Evolutionary conservation across 2,888 invertebrate genomes (phyloP).

Genomic region (Chalcosyrphus nemorum): DNA sequence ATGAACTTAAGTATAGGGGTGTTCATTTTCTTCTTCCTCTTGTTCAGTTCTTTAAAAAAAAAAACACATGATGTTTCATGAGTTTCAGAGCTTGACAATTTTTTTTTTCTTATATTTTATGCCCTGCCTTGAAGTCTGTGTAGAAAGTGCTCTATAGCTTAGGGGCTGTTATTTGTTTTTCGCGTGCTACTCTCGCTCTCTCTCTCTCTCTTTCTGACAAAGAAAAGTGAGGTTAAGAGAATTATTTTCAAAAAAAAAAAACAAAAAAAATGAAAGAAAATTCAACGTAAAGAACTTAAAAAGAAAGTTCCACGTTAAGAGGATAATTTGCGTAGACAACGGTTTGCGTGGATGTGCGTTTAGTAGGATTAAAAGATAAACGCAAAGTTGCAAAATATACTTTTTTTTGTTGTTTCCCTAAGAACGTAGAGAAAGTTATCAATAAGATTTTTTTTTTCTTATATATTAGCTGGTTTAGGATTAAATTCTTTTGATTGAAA

Average conservation of each 20-base stretch:
- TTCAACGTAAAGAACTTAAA: conserved; percentile 41
- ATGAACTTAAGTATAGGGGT: conserved; percentile 46
- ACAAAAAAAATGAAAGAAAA: conserved; percentile 13
- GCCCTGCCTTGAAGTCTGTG: background rate
- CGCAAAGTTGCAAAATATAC: conserved; percentile 33
- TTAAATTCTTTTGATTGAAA: background rate
- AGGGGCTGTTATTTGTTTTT: background rate
- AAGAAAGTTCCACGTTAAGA: conserved; percentile 45
- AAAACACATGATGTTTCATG: background rate
- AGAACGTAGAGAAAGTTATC: conserved; percentile 5
- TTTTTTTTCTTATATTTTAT: conserved; percentile 1
- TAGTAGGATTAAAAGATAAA: conserved; percentile 67
- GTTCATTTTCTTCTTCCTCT: conserved; percentile 35
- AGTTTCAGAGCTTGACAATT: conserved; percentile 20
- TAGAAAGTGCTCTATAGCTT: background rate
- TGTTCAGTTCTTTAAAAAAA: conserved; percentile 1
- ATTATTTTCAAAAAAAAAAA: conserved; percentile 14
- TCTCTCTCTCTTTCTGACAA: background rate
- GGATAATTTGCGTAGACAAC: conserved; percentile 61
- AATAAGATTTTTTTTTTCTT: conserved; percentile 9
- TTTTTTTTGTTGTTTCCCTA: background rate
- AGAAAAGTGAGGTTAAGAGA: background rate
- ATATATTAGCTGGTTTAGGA: background rate
- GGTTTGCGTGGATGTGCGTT: conserved; percentile 57
- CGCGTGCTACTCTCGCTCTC: no score